Base-by-base conservation (phyloP, 1,140 invertebrate genomes). In the Vanessa tameamea region DNA sequence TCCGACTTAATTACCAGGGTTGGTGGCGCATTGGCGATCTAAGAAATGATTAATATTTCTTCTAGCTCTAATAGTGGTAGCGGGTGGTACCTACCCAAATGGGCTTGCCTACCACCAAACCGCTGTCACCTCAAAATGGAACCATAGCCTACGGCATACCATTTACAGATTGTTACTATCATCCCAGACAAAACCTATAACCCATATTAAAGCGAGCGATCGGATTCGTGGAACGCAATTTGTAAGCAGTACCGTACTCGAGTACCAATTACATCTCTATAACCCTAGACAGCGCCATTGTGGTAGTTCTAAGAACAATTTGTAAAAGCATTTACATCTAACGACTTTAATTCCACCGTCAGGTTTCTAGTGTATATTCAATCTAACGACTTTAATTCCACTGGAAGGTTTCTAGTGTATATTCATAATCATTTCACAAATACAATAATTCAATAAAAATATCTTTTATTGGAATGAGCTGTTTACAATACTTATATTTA, bases 231-330 rank as follows among this genome's bases (percentile, higher is more conserved):
- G 63, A 67, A 68, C 66, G 69, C 70, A 78, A 77, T 79, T 79
- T 78, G 76, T 72, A 78, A 82, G 74, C 78, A 69, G 78, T 79
- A 73, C 70, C 65, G 55, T 68, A 63, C 57, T 77, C 69, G 70
- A 80, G 76, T 69, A 72, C 76, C 74, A 80, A 80, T 78, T 78
- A 82, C 70, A 50, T 37, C 71, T 69, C 64, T 74, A 67, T 77
- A 74, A 68, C 72, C 65, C 68, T 77, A 67, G 70, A 70, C 72
- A 61, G 15, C 53, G 59, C 64, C 66, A 73, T 77, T 77, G 72
- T 77, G 67, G 74, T 73, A 73, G 63, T 74, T 64, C 48, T 67
- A 74, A 69, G 64, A 65, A 73, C 37, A 69, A 77, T 77, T 69
- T 77, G 48, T 77, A 66, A 70, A 61, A 74, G 57, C 67, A 50